Conservation (phyloP, 2,888 invertebrate species). For the Melikaiella ostensackeni region DNA sequence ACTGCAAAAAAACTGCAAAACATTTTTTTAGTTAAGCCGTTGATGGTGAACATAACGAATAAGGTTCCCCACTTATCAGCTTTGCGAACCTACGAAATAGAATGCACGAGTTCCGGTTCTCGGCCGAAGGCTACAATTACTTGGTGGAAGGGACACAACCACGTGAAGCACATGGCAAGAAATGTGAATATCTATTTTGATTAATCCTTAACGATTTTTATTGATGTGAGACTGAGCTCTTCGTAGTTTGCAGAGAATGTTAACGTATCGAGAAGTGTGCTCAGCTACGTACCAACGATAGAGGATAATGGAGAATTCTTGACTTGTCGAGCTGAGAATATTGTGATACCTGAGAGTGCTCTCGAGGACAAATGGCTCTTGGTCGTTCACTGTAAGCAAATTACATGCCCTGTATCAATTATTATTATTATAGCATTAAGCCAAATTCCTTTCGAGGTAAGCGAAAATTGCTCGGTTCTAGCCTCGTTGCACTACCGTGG, state of each 20-base stretch:
- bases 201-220: neutral
- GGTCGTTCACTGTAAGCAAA: constrained; percentile 91
- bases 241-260: constrained; percentile 55
- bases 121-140: constrained; percentile 91
- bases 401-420: neutral
- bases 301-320: constrained; percentile 95
- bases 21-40: constrained; percentile 87
- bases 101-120: constrained; percentile 92
- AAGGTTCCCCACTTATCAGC: constrained; percentile 91
- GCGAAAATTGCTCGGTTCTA: too few relatives aligned
- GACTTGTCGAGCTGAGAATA: constrained; percentile 93
- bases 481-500: too few relatives aligned
- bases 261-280: constrained; percentile 72
- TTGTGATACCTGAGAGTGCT: constrained; percentile 89
- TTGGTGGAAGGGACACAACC: constrained; percentile 93
- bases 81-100: constrained; percentile 90
- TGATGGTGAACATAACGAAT: constrained; percentile 88
- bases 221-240: constrained; percentile 58
- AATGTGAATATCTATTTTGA: constrained; percentile 82
- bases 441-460: too few relatives aligned
- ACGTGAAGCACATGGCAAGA: constrained; percentile 89
- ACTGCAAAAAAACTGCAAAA: neutral
- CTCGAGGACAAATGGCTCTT: constrained; percentile 93
- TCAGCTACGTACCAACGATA: constrained; percentile 89
- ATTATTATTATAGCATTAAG: too few relatives aligned